These are phyloP conservation scores for Drosophila imparisetae DNA, from an alignment of 2,888 invertebrate species.

Conservation along the genomic window DNA sequence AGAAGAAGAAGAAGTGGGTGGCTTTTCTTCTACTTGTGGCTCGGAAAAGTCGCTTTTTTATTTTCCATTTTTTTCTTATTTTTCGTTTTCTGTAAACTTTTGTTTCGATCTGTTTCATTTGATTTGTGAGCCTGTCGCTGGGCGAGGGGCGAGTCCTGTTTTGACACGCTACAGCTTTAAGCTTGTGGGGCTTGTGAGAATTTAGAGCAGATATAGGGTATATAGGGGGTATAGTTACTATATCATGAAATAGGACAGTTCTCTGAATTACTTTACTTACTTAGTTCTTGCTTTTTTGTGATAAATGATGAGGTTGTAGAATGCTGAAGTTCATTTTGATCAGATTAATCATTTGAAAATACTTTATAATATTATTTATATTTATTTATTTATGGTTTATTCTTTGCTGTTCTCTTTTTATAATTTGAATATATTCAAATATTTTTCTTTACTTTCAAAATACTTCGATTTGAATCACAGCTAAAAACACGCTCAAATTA, in stretches of 20 bases:
- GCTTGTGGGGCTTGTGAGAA: neutral
- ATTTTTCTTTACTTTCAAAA: fast-evolving
- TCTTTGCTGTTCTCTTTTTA: neutral
- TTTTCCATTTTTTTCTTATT: constrained; percentile 25
- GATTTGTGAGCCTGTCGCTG: constrained; percentile 62
- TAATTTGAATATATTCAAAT: neutral
- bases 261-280: fast-evolving
- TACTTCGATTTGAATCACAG: neutral
- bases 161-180: constrained; percentile 10
- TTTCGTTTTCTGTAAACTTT: constrained; percentile 60
- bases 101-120: constrained; percentile 67
- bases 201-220: neutral
- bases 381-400: neutral
- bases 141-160: neutral
- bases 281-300: neutral
- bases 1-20: constrained; percentile 19
- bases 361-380: too few relatives aligned
- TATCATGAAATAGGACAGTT: neutral
- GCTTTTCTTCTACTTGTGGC: neutral
- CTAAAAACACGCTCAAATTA: neutral
- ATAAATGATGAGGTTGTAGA: neutral
- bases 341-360: too few relatives aligned
- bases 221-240: neutral
- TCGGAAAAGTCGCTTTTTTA: constrained; percentile 25
- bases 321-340: neutral